Percentiles rank a stretch among this genome's conserved stretches.
Conservation (phyloP, 2,797 vertebrate species). For the Carapus acus region DNA sequence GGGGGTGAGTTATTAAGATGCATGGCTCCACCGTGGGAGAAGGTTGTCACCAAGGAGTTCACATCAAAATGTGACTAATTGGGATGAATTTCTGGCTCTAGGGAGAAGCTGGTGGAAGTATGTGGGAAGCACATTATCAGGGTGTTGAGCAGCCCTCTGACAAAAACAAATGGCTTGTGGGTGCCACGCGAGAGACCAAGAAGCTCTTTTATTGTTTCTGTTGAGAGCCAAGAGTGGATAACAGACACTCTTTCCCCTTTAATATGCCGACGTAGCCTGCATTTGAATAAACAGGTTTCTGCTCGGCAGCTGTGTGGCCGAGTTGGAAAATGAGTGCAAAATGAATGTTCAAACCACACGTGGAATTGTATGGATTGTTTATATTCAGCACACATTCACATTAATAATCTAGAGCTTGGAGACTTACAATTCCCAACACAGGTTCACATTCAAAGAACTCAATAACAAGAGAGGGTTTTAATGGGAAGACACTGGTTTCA, state of each 20-base stretch:
- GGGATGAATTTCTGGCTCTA: slow-evolving; percentile 59
- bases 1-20: slow-evolving; percentile 68
- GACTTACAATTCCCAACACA: too few species aligned
- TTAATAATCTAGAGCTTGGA: too few species aligned
- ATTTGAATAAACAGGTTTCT: neutral
- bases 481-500: too few species aligned
- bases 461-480: too few species aligned
- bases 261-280: slow-evolving; percentile 28
- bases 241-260: slow-evolving; percentile 30
- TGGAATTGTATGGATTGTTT: too few species aligned
- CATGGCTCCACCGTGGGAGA: slow-evolving; percentile 63
- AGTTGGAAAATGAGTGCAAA: too few species aligned
- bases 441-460: too few species aligned
- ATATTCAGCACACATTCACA: too few species aligned
- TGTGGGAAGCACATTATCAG: slow-evolving; percentile 68
- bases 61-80: slow-evolving; percentile 73
- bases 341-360: too few species aligned
- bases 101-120: slow-evolving; percentile 49
- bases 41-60: slow-evolving; percentile 55
- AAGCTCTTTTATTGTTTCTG: slow-evolving; percentile 52
- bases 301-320: neutral
- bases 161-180: slow-evolving; percentile 69
- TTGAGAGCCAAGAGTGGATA: slow-evolving; percentile 41
- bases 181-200: slow-evolving; percentile 56
- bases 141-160: slow-evolving; percentile 58